Conservation (phyloP, 2,113 vertebrate species). For the Sakesphorus luctuosus region DNA sequence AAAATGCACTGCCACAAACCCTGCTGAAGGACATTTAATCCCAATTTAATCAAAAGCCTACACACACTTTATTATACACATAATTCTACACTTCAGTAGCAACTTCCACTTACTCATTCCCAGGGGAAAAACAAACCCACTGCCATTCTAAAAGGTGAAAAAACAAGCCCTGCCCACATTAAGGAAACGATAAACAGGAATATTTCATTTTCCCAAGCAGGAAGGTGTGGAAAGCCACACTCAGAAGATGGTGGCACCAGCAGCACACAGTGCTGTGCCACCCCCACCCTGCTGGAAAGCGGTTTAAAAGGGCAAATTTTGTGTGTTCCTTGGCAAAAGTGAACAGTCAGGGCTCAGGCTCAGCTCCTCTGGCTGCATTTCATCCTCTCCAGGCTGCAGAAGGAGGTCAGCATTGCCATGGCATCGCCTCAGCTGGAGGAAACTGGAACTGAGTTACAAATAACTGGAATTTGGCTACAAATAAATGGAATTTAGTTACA, state of each 20-base stretch:
- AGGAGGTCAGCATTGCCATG: not conserved
- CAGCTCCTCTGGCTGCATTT: not conserved
- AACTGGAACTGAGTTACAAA: not conserved
- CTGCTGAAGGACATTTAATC: not conserved
- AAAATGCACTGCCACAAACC: not conserved
- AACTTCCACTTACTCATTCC: not conserved
- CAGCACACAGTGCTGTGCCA: not conserved
- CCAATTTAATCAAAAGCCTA: not conserved
- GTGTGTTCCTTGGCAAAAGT: accelerated
- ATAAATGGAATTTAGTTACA: no score
- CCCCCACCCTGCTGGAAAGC: not conserved
- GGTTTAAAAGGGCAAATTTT: not conserved
- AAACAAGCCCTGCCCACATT: not conserved
- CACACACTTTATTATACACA: not conserved
- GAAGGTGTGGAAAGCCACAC: accelerated
- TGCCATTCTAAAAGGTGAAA: not conserved
- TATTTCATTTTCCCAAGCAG: not conserved
- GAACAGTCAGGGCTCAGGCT: not conserved
- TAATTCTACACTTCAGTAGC: not conserved
- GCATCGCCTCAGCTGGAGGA: not conserved
- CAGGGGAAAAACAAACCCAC: not conserved
- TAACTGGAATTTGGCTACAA: no score
- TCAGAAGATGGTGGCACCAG: accelerated
- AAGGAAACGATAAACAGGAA: not conserved
- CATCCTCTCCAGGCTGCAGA: not conserved